phyloP scores from a whole-genome alignment of 2,113 vertebrate genomes.

The Petaurus breviceps region DNA sequence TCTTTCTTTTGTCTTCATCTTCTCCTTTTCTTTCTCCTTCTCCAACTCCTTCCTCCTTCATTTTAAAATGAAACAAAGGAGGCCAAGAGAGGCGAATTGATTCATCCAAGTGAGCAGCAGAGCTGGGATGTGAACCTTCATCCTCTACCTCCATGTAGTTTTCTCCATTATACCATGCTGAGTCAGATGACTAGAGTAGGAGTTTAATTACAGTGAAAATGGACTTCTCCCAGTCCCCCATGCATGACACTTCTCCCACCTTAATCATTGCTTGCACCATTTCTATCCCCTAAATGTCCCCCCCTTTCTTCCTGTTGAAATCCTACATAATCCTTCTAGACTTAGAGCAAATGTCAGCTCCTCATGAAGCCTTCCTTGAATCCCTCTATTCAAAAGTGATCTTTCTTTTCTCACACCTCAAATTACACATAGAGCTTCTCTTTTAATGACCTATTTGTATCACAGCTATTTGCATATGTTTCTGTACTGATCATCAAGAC shows the following conservation, averaged over 20 bases:
- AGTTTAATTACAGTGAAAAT: not conserved
- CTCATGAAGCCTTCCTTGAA: not conserved
- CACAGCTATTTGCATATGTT: not conserved
- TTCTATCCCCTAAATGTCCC: not conserved
- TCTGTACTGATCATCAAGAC: not conserved
- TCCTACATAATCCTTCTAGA: not conserved
- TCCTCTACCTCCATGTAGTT: not conserved
- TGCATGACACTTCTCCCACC: not conserved
- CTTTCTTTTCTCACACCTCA: not conserved
- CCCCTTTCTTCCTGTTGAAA: not conserved
- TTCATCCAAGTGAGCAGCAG: not conserved
- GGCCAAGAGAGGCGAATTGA: not conserved
- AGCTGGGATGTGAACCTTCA: not conserved
- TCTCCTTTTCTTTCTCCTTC: no score
- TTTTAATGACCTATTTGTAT: not conserved
- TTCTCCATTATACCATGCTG: not conserved
- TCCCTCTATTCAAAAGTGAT: not conserved
- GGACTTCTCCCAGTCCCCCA: not conserved
- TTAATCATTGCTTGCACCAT: not conserved
- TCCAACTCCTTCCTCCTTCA: not conserved
- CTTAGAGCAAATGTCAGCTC: not conserved
- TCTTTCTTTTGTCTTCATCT: no score
- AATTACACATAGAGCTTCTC: not conserved
- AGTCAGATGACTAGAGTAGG: not conserved
- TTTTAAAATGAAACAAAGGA: not conserved